These are phyloP conservation scores for Paelopatides confundens DNA, from an alignment of 53 echinoderm and acorn worm species.

Conservation along the genomic window DNA sequence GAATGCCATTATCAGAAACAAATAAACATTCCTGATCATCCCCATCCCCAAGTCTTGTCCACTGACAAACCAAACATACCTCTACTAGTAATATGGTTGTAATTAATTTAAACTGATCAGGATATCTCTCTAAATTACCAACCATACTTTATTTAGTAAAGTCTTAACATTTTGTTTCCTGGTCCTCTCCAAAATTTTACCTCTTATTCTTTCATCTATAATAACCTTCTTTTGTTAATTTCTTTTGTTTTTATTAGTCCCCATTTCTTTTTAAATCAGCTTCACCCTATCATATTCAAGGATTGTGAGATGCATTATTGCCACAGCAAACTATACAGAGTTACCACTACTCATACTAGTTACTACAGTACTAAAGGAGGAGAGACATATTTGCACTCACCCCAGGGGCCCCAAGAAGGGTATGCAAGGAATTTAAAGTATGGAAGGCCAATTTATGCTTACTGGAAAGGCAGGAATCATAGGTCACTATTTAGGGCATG, in stretches of 20 bases:
- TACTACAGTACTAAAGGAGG: neutral
- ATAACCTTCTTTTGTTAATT: neutral
- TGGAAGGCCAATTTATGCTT: slow-evolving; percentile 31
- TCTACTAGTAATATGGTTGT: too few relatives aligned
- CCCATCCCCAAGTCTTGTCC: neutral
- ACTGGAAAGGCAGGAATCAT: slow-evolving; percentile 1
- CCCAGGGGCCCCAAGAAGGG: slow-evolving; percentile 44
- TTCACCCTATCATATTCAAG: neutral
- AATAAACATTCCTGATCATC: slow-evolving; percentile 14
- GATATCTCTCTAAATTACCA: too few relatives aligned
- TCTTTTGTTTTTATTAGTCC: neutral
- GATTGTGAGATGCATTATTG: neutral
- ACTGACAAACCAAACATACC: too few relatives aligned
- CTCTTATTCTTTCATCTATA: neutral
- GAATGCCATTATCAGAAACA: neutral
- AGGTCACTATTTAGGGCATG: slow-evolving; percentile 47
- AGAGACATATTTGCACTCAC: slow-evolving; percentile 30
- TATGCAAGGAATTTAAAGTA: slow-evolving; percentile 43
- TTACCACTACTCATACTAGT: too few relatives aligned
- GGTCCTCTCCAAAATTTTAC: too few relatives aligned
- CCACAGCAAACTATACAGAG: too few relatives aligned
- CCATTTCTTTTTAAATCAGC: neutral
- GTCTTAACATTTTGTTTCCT: too few relatives aligned
- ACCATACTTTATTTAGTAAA: too few relatives aligned
- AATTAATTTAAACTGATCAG: too few relatives aligned